Evolutionary conservation across 2,113 vertebrate genomes (phyloP), one percentile per base, ranked within the genome.

Genomic region (Corapipo altera): DNA sequence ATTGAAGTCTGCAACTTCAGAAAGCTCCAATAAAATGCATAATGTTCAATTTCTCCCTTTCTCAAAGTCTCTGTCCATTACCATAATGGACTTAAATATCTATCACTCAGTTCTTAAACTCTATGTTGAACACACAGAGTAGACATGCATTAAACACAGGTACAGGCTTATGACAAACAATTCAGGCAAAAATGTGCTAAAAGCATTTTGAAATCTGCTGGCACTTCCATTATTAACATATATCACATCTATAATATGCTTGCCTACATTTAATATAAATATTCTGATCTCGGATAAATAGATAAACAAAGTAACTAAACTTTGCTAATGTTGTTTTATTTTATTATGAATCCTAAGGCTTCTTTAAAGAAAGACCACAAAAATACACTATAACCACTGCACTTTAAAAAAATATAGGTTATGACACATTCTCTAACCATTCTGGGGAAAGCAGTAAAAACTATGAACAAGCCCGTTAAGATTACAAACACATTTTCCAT

Each of bases 401-500:
- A 49, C 37, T 89, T 84, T 9, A 73, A 92, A 62, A 79, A 78
- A 79, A 80, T 54, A 39, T 43, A 54, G 83, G 46, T 74, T 93
- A 62, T 92, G 54, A 43, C 39, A 74, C 16, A 32, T 88, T 96
- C 89, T 96, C 74, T 88, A 93, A 16, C 54, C 22, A 37, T 73
- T 85, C 85, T 92, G 52, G n/a, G 72, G 48, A 91, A 97, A 97
- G 92, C 64, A 69, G 39, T 89, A 97, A 92, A 58, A 97, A 93
- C 96, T 97, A 96, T 71, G 55, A 97, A 91, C 73, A 96, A 95
- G 32, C 11, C 41, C 54, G 94, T 96, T 83, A 92, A 93, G 48
- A 62, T 92, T 97, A 97, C 81, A 96, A 97, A 97, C 95, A 71
- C 54, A 95, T 97, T 97, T 97, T 96, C 95, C 58, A 93, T 91